Evolutionary conservation across 2,797 vertebrate genomes (phyloP).

Genomic region (Ctenochaetus hawaiiensis): DNA sequence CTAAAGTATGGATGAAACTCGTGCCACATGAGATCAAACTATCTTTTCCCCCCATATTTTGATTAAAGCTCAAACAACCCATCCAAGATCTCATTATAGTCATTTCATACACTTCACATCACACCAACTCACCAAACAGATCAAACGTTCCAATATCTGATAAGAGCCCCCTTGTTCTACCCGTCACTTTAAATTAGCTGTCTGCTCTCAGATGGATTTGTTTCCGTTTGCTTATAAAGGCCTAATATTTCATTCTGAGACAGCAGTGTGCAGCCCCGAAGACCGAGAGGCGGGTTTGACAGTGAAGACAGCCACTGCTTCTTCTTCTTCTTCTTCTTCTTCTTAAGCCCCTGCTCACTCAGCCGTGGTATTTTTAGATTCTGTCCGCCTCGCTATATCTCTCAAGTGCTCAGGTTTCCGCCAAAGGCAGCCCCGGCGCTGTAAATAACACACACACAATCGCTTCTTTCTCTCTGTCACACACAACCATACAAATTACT

Average conservation of each 20-base stretch:
- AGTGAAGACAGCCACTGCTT: constrained; percentile 57
- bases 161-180: constrained; percentile 41
- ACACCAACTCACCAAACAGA: constrained; percentile 49
- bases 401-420: constrained; percentile 70
- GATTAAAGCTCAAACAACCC: constrained; percentile 49
- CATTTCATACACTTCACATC: constrained; percentile 57
- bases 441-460: constrained; percentile 60
- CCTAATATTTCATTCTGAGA: constrained; percentile 63
- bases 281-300: constrained; percentile 55
- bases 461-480: constrained; percentile 7
- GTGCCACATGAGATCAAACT: constrained; percentile 20
- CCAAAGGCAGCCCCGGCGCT: constrained; percentile 54
- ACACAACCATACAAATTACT: constrained; percentile 16
- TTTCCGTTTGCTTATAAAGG: constrained; percentile 66
- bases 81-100: constrained; percentile 40
- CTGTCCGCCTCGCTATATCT: constrained; percentile 66
- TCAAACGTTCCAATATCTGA: constrained; percentile 57
- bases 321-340: constrained; percentile 56
- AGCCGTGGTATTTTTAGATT: constrained; percentile 79
- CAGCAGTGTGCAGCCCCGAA: constrained; percentile 36
- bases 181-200: constrained; percentile 68
- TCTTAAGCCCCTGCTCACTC: constrained; percentile 73
- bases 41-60: constrained; percentile 3
- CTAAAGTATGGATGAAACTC: background rate
- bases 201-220: constrained; percentile 67